phyloP scores from a whole-genome alignment of 2,888 invertebrate species.

The Polietes domitor region DNA sequence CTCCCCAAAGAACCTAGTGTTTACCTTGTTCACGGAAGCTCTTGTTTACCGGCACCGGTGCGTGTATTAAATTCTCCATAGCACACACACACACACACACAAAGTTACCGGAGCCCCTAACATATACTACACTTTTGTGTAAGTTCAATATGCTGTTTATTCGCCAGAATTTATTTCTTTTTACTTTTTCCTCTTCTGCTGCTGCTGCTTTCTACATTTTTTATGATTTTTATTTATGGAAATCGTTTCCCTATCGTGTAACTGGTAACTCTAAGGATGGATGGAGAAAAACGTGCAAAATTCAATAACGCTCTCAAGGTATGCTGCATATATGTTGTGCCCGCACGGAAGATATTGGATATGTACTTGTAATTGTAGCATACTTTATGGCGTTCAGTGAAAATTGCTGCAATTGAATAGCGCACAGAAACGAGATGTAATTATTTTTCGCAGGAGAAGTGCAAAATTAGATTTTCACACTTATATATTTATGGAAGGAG shows the following conservation, averaged over 20 bases:
- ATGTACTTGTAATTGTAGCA: conserved; percentile 18
- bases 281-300: not conserved
- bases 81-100: conserved; percentile 8
- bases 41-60: conserved; percentile 10
- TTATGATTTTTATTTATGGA: conserved; percentile 14
- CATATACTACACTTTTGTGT: not conserved
- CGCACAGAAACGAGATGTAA: not conserved
- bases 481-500: not conserved
- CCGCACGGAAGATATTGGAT: not conserved
- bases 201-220: not conserved
- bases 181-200: not conserved
- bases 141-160: not conserved
- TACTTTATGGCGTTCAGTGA: conserved; percentile 14
- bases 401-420: conserved; percentile 4
- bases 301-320: conserved; percentile 53
- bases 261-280: not conserved
- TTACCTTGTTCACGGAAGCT: not conserved
- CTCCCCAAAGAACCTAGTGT: too few relatives aligned
- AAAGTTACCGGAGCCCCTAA: not conserved
- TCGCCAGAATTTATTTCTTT: not conserved
- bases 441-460: not conserved
- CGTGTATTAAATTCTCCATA: not conserved
- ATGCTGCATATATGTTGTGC: conserved; percentile 36
- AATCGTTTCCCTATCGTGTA: not conserved
- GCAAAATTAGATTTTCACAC: not conserved